Conservation (phyloP, 2,797 vertebrate genomes). For the Atherinosoma microstoma region DNA sequence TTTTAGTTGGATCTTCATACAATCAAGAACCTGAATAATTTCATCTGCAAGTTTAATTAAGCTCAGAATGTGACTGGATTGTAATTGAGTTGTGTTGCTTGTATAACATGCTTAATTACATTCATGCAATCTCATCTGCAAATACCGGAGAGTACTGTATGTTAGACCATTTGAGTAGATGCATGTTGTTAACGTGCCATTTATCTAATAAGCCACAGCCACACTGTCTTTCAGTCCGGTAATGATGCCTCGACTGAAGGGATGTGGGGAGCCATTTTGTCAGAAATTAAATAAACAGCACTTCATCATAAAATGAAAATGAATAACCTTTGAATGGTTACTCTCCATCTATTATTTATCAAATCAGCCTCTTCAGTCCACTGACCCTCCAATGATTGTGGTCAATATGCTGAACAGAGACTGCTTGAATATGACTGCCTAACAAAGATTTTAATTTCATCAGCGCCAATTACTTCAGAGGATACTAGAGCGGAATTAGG, state of each 20-base stretch:
- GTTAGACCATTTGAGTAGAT: slow-evolving; percentile 88
- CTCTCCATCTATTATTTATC: slow-evolving; percentile 76
- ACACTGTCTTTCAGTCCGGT: slow-evolving; percentile 47
- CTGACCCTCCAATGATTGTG: slow-evolving; percentile 80
- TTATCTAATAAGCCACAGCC: slow-evolving; percentile 87
- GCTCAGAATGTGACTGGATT: slow-evolving; percentile 93
- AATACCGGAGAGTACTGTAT: slow-evolving; percentile 92
- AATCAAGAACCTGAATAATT: slow-evolving; percentile 92
- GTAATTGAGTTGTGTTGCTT: slow-evolving; percentile 93
- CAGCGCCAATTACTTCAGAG: slow-evolving; percentile 61
- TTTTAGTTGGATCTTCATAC: slow-evolving; percentile 83
- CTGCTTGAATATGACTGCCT: slow-evolving; percentile 41
- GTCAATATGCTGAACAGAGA: slow-evolving; percentile 68
- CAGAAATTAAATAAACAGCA: slow-evolving; percentile 78
- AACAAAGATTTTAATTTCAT: slow-evolving; percentile 78
- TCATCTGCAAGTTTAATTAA: slow-evolving; percentile 96
- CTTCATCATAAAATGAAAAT: slow-evolving; percentile 78
- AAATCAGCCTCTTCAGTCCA: slow-evolving; percentile 65
- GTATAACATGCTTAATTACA: slow-evolving; percentile 92
- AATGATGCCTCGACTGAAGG: slow-evolving; percentile 55
- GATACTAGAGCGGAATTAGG: slow-evolving; percentile 62
- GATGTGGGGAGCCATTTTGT: slow-evolving; percentile 65
- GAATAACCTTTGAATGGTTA: slow-evolving; percentile 77
- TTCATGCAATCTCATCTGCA: slow-evolving; percentile 91
- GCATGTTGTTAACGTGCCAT: slow-evolving; percentile 90